Evolutionary conservation across 2,113 vertebrate genomes (phyloP).

Genomic region (Ophiodon elongatus): DNA sequence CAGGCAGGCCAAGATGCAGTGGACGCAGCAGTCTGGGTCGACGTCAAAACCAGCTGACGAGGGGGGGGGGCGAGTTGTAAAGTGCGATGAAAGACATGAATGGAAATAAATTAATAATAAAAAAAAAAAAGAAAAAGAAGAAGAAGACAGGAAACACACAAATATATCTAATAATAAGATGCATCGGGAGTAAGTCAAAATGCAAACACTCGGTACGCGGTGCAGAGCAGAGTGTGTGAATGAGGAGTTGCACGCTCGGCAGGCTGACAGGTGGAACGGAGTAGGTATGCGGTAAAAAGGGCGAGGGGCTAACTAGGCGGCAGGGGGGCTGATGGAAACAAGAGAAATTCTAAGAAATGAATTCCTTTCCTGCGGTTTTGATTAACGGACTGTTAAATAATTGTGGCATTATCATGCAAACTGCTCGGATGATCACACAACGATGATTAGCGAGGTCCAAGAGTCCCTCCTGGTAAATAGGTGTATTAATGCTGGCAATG

Average conservation of each 20-base stretch:
- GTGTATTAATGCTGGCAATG: slow-evolving; percentile 71
- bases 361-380: slow-evolving; percentile 78
- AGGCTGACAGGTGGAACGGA: slow-evolving; percentile 34
- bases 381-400: slow-evolving; percentile 84
- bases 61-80: no score
- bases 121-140: no score
- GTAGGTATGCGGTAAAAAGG: neutral
- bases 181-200: neutral
- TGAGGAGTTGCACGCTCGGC: slow-evolving; percentile 22
- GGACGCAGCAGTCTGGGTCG: slow-evolving; percentile 93
- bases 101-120: neutral
- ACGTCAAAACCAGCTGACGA: slow-evolving; percentile 21
- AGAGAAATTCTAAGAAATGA: slow-evolving; percentile 73
- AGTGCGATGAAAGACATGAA: no score
- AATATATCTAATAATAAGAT: neutral
- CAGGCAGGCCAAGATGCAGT: slow-evolving; percentile 98
- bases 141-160: neutral
- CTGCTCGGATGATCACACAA: slow-evolving; percentile 79
- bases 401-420: slow-evolving; percentile 86
- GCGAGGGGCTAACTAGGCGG: slow-evolving; percentile 23
- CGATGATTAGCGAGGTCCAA: slow-evolving; percentile 82
- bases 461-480: slow-evolving; percentile 80
- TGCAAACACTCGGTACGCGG: neutral
- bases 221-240: neutral
- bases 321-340: slow-evolving; percentile 51